Evolutionary conservation across 2,113 vertebrate genomes (phyloP), one percentile per base, ranked within the genome.

Genomic region (Clarias batrachus): DNA sequence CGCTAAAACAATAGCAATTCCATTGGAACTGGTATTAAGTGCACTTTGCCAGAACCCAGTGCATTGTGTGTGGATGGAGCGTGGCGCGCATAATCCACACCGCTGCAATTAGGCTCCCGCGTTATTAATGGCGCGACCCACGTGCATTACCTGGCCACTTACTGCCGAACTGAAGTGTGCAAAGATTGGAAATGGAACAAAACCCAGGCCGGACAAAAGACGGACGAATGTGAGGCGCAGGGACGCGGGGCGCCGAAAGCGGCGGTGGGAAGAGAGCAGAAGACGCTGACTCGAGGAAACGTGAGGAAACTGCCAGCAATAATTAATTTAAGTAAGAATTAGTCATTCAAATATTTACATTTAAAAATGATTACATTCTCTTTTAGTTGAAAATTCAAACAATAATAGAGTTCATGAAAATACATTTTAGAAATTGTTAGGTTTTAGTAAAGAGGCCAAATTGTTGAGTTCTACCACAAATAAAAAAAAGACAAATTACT

Each of bases 21-120:
- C 84, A 90, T 82, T 23, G 78, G 86, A 89, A 88, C 13, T 65
- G 56, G 77, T 65, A 65, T 90, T 85, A 66, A 79, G 93, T 71
- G 33, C 87, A 92, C 89, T 90, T 90, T 63, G 93, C 85, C 91
- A 91, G 92, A 90, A 60, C 87, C 71, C 82, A 70, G 76, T 21
- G 37, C 73, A 82, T 88, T 95, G 90, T 91, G 86, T 87, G 62
- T 62, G 90, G 92, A 91, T 66, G 90, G 92, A 91, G 70, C 83
- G 79, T 52, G 89, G 81, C 73, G 81, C 7, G 37, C 65, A 76
- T 86, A 90, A 82, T 91, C 78, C 89, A 85, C 81, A 77, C 33
- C 59, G n/a, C n/a, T 87, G 21, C 89, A 94, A 93, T 92, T 91
- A 91, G 19, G 91, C n/a, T 86, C 62, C 73, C 90, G 84, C 92